A percentile compares a stretch with the other conserved stretches of the same genome.
Evolutionary conservation across 37 sponge, comb jelly and placozoan genomes (phyloP).

Genomic region (Tethya wilhelma): DNA sequence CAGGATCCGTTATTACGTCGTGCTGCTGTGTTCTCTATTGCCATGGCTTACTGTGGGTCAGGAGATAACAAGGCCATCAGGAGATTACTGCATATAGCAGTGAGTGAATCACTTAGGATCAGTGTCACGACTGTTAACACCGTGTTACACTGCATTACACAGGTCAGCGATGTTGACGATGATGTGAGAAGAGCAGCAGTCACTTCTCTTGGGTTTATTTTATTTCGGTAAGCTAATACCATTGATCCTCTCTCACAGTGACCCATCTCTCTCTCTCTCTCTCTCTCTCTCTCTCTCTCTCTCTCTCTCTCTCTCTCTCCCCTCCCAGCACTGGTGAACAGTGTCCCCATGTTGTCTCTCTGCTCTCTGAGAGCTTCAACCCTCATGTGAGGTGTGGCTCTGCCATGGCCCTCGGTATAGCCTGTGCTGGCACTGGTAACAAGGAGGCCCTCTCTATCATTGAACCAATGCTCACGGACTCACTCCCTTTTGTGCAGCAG

Average conservation of each 20-base stretch:
- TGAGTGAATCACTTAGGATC: constrained; percentile 28
- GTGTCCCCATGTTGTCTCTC: constrained; percentile 95
- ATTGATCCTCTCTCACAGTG: background rate
- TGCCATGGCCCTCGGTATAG: constrained; percentile 96
- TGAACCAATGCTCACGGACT: constrained; percentile 89
- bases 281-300: constrained; percentile 9
- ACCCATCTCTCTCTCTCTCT: constrained; percentile 7
- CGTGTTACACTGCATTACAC: background rate
- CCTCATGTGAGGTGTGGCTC: constrained; percentile 96
- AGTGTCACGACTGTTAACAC: background rate
- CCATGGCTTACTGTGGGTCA: constrained; percentile 98
- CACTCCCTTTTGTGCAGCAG: constrained; percentile 92
- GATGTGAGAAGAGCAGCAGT: constrained; percentile 97
- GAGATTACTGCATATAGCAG: constrained; percentile 91
- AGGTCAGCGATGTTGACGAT: constrained; percentile 95
- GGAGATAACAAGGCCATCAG: constrained; percentile 91
- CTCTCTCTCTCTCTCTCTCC: constrained; percentile 10
- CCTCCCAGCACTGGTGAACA: constrained; percentile 81
- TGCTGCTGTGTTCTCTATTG: constrained; percentile 91
- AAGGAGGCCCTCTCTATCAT: constrained; percentile 89
- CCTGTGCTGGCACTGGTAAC: constrained; percentile 96
- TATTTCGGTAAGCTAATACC: constrained; percentile 91
- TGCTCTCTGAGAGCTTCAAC: constrained; percentile 98
- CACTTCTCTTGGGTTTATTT: constrained; percentile 89
- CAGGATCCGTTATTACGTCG: constrained; percentile 90